Percentiles rank a stretch among this genome's conserved stretches.
These are phyloP conservation scores for Labrus mixtus DNA, from an alignment of 2,113 vertebrate genomes.

Conservation along the genomic window DNA sequence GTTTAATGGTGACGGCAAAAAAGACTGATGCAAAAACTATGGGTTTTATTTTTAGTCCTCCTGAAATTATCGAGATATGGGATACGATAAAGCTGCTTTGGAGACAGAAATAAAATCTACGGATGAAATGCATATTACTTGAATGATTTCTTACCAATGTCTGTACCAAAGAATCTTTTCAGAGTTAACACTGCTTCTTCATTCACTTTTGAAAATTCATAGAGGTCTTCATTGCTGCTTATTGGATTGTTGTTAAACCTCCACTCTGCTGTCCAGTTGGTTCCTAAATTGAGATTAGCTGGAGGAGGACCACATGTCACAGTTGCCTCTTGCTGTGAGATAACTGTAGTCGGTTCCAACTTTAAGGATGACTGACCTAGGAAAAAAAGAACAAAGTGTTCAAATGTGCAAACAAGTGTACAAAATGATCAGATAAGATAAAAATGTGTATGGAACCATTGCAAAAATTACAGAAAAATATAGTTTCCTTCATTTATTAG, in stretches of 20 bases:
- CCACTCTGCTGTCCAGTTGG: conserved; percentile 16
- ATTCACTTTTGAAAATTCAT: accelerated
- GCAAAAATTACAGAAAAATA: not conserved
- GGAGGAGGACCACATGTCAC: conserved; percentile 46
- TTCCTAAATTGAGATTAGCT: accelerated
- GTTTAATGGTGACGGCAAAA: too few species aligned
- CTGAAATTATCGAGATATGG: too few species aligned
- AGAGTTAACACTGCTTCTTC: not conserved
- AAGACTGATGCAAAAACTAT: too few species aligned
- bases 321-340: not conserved
- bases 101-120: too few species aligned
- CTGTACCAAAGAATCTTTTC: accelerated
- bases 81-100: too few species aligned
- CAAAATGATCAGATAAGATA: too few species aligned
- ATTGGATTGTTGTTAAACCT: accelerated
- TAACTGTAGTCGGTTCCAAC: accelerated
- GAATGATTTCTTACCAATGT: conserved; percentile 44
- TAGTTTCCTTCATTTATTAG: not conserved
- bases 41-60: too few species aligned
- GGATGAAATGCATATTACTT: too few species aligned
- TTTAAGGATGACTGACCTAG: not conserved
- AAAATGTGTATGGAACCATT: not conserved
- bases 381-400: conserved; percentile 2
- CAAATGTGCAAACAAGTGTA: not conserved
- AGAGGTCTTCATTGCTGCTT: accelerated